Evolutionary conservation across 2,113 vertebrate species (phyloP).

Genomic region (Hypocryptadius cinnamomeus): DNA sequence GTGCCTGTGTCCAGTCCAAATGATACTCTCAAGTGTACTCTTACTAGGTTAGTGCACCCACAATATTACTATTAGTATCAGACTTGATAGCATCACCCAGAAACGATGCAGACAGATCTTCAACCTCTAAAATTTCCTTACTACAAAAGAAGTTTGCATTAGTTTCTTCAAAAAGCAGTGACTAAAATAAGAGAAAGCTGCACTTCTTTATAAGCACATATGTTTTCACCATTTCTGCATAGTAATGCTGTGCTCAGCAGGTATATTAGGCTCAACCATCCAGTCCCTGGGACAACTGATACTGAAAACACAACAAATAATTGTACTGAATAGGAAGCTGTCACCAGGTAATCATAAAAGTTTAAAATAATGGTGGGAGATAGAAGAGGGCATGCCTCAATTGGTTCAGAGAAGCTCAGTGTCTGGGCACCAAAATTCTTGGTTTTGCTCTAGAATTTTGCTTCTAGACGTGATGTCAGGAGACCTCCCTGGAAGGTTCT

Average conservation of each 20-base stretch:
- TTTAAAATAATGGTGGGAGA: neutral
- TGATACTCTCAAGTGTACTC: conserved; percentile 76
- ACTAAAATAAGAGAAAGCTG: neutral
- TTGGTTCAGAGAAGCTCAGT: neutral
- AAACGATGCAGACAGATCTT: neutral
- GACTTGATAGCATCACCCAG: neutral
- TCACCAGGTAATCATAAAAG: neutral
- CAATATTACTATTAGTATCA: neutral
- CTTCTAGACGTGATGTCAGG: neutral
- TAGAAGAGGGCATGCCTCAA: neutral
- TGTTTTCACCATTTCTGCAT: neutral
- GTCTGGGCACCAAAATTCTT: neutral
- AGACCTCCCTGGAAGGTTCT: neutral
- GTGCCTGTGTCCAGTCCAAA: conserved; percentile 8
- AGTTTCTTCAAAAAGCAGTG: neutral
- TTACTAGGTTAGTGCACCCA: neutral
- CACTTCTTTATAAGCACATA: neutral
- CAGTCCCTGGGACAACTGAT: neutral
- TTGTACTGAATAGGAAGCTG: neutral
- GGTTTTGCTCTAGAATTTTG: neutral
- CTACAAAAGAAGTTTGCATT: neutral
- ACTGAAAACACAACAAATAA: neutral
- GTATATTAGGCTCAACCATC: neutral
- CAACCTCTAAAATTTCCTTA: neutral
- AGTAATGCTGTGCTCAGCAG: neutral